A percentile compares a stretch with the other conserved stretches of the same genome.
Evolutionary conservation across 2,113 vertebrate species (phyloP).

Genomic region (Colaptes auratus): DNA sequence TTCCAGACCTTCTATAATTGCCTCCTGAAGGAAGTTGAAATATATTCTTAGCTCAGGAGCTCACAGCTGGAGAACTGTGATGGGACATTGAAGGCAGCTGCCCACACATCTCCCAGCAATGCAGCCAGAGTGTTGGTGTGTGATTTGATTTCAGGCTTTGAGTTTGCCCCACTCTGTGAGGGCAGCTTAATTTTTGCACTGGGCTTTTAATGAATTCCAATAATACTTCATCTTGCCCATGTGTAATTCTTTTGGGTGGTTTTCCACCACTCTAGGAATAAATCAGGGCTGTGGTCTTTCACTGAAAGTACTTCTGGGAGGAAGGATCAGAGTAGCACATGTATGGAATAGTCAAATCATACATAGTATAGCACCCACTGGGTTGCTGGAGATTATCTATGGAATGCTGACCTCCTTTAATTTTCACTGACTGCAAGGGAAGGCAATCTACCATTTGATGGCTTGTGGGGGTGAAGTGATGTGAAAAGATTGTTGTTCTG

Average conservation of each 20-base stretch:
- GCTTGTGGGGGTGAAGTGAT: neutral
- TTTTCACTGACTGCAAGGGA: neutral
- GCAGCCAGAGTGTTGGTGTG: accelerated
- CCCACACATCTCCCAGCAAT: neutral
- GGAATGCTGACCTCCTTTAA: neutral
- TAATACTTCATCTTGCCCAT: neutral
- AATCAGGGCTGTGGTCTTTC: neutral
- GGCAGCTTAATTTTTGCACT: neutral
- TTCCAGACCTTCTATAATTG: neutral
- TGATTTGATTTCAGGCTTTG: neutral
- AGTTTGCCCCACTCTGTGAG: neutral
- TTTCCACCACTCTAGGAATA: neutral
- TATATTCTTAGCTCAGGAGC: neutral
- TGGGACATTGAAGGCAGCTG: neutral
- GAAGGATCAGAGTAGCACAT: neutral
- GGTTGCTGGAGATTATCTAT: neutral
- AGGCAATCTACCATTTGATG: neutral
- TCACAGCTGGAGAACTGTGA: neutral
- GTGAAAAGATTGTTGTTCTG: no score
- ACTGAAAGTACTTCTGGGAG: neutral
- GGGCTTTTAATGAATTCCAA: neutral
- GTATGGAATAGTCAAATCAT: neutral
- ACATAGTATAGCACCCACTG: neutral
- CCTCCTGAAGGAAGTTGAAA: neutral
- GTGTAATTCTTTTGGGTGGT: neutral